Evolutionary conservation across 2,113 vertebrate species (phyloP).

Genomic region (Petaurus breviceps): DNA sequence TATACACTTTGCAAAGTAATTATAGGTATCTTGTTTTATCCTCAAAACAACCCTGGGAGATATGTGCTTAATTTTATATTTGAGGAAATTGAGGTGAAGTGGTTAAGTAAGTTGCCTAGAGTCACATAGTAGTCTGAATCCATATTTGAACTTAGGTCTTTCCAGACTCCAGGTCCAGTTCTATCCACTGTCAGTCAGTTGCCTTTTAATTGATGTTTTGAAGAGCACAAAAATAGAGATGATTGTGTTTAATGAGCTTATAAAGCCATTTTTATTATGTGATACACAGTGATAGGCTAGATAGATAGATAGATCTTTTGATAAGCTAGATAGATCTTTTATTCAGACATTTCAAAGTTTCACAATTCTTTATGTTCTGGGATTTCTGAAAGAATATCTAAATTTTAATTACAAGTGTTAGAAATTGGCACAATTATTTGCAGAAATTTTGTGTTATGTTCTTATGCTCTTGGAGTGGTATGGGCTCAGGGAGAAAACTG

Average conservation of each 20-base stretch:
- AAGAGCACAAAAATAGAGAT: neutral
- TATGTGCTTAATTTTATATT: neutral
- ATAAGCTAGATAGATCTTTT: neutral
- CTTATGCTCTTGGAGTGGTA: neutral
- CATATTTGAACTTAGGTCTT: neutral
- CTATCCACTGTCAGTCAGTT: neutral
- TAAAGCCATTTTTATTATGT: neutral
- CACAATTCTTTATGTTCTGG: neutral
- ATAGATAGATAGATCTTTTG: neutral
- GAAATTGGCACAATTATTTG: neutral
- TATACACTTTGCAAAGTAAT: neutral
- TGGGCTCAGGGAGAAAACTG: neutral
- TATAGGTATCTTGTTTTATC: neutral
- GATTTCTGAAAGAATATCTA: neutral
- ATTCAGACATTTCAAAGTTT: neutral
- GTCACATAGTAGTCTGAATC: neutral
- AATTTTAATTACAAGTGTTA: neutral
- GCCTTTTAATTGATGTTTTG: neutral
- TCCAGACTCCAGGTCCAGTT: neutral
- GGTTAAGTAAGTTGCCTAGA: neutral
- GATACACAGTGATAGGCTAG: neutral
- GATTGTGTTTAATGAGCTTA: neutral
- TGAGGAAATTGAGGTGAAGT: neutral
- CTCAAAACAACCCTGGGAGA: neutral
- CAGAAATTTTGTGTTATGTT: neutral